phyloP scores from a whole-genome alignment of 2,797 vertebrate species.

The Sardinella longiceps region DNA sequence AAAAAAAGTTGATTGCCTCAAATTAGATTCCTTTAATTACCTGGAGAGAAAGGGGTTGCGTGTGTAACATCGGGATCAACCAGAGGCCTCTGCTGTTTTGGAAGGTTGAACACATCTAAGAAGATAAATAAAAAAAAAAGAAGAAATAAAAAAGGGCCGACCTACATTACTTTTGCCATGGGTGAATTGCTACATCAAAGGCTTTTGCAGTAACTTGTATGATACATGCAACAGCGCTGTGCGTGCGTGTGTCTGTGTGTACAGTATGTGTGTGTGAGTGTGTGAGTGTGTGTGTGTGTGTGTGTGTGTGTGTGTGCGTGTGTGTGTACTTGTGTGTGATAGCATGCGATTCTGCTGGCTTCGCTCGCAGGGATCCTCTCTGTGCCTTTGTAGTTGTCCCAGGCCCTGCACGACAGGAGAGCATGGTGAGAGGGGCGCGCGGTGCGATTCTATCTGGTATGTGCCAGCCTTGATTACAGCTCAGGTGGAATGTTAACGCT shows the following conservation, averaged over 20 bases:
- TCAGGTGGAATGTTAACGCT: slow-evolving; percentile 70
- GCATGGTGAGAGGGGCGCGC: neutral
- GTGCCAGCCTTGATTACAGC: slow-evolving; percentile 59
- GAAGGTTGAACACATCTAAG: slow-evolving; percentile 24
- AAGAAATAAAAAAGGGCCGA: neutral
- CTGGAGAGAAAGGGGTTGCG: slow-evolving; percentile 38
- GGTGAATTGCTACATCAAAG: neutral
- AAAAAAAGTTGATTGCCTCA: slow-evolving; percentile 38
- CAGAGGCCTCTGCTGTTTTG: slow-evolving; percentile 3
- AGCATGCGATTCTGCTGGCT: slow-evolving; percentile 7
- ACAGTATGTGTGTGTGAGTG: neutral
- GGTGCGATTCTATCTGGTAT: slow-evolving; percentile 58
- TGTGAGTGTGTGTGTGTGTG: neutral
- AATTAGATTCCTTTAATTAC: slow-evolving; percentile 43
- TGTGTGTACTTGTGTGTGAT: neutral
- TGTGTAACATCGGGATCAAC: slow-evolving; percentile 34
- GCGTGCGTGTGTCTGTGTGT: neutral
- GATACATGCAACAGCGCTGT: slow-evolving; percentile 5
- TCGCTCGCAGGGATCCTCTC: neutral
- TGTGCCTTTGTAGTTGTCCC: slow-evolving; percentile 46
- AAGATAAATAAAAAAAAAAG: neutral
- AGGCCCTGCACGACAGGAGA: slow-evolving; percentile 43
- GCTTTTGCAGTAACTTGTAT: neutral
- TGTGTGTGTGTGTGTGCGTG: neutral
- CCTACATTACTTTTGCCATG: slow-evolving; percentile 16